Base-by-base conservation (phyloP, 2,113 vertebrate genomes). In the Alethe castanea region DNA sequence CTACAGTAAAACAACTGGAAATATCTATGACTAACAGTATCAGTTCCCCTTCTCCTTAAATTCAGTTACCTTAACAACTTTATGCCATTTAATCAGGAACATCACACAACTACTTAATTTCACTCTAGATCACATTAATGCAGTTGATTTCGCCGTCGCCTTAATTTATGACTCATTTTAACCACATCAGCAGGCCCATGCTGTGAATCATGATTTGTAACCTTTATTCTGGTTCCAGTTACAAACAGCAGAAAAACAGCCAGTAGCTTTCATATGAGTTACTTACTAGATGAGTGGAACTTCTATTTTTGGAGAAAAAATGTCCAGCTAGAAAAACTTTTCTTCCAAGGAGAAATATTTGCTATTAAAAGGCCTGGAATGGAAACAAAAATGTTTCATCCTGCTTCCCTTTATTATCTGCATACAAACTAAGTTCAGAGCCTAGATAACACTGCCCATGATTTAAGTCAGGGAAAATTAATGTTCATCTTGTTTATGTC, bases 401-500 rank as follows among this genome's bases (percentile, higher is more conserved):
- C 61, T 81, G 67, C 48, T 93, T 93, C 50, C 80, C 36, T 62
- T 78, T 95, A 91, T 94, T 85, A 96, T 88, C 67, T 72, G 67
- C 86, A 94, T 42, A 60, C 60, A 92, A 87, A 87, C 62, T 69
- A 78, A n/a, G 64, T 92, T 96, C 91, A 95, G 73, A 90, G 69
- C 36, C 61, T 65, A 95, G 87, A 94, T 95, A 95, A 89, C 45
- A 53, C 35, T 89, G 72, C 17, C 29, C 90, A 9, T 70, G 72
- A 89, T 91, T 89, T 87, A 67, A 94, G 44, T 52, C 19, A 78
- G 35, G 83, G 60, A 88, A 94, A 95, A 96, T 87, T 89, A 83
- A 92, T 60, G 73, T 70, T 94, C 93, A 95, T 97, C 95, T 97
- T 97, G 96, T 96, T 98, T 97, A 96, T 96, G 95, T 97, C 95